Evolutionary conservation across 1,140 invertebrate genomes (phyloP), one percentile per base, ranked within the genome.

Genomic region (Drosophila watanabei): DNA sequence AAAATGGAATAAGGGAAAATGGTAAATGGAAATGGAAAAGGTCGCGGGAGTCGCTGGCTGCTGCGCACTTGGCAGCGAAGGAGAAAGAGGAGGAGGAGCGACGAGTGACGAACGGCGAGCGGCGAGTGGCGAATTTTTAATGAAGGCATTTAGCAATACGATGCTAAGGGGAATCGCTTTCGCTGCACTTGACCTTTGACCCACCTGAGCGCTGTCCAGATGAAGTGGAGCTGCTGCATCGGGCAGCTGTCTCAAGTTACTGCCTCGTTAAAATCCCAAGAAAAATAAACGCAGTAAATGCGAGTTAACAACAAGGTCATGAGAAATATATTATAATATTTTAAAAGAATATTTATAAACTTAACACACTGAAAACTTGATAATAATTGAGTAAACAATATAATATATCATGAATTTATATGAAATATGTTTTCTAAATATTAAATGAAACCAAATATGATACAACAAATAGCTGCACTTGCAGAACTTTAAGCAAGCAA

Each of bases 101-200:
- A n/a, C 11, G 6, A n/a, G 43, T 18, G 10, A 18, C 18, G 49
- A 68, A 43, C n/a, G n/a, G n/a, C n/a, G n/a, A 30, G 48, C 14
- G 13, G n/a, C 11, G 6, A n/a, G 43, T 18, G 10, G 43, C 18
- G 49, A 68, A 43, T 28, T 49, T 79, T 79, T 79, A 79, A 79
- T 79, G 77, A 79, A 72, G 77, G 77, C 77, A 79, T 79, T 79
- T 79, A 73, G 76, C 76, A 64, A 78, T 78, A 10, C 32, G 46
- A 68, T 48, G 62, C 75, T 4, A 30, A 58, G 35, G 75, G 57
- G 52, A 78, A 69, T 69, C 37, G 49, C 56, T 46, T n/a, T 37
- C 16, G 63, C 18, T 51, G 64, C 57, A 78, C 75, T 79, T 78
- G 75, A 79, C 75, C 75, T 70, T 54, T 69, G 57, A 37, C 75